Percentiles rank a stretch among this genome's conserved stretches.
Conservation (phyloP, 2,888 invertebrate species). For the Arrhopalites spinosus region DNA sequence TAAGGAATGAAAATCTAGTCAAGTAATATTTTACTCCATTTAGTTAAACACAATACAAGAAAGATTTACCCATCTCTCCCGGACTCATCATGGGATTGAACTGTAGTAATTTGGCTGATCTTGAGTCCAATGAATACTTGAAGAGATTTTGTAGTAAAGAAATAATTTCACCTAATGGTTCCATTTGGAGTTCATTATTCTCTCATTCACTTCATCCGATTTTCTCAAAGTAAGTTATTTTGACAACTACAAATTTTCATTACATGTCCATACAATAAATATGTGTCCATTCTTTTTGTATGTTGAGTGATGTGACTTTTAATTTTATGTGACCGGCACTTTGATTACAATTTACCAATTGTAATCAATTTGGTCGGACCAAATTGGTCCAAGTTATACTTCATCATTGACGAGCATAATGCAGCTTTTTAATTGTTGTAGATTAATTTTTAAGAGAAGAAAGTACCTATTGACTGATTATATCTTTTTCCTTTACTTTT, state of each 20-base stretch:
- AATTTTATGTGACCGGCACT: conserved; percentile 11
- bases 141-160: conserved; percentile 78
- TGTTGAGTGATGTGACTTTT: neutral
- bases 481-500: conserved; percentile 55
- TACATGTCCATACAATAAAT: neutral
- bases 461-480: neutral
- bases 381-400: neutral
- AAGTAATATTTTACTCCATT: no score
- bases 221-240: conserved; percentile 67
- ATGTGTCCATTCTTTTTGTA: neutral
- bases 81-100: conserved; percentile 73
- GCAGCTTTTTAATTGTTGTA: no score
- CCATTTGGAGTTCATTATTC: conserved; percentile 92
- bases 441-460: no score
- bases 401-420: neutral
- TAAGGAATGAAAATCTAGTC: no score
- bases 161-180: conserved; percentile 80
- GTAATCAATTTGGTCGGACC: no score
- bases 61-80: no score
- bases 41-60: no score
- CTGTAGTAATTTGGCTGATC: conserved; percentile 77
- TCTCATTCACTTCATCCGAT: conserved; percentile 88
- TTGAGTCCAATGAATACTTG: conserved; percentile 78
- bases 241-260: neutral
- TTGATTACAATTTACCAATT: conserved; percentile 6